Evolutionary conservation across 2,888 invertebrate species (phyloP).

Genomic region (Blastobasis adustella): DNA sequence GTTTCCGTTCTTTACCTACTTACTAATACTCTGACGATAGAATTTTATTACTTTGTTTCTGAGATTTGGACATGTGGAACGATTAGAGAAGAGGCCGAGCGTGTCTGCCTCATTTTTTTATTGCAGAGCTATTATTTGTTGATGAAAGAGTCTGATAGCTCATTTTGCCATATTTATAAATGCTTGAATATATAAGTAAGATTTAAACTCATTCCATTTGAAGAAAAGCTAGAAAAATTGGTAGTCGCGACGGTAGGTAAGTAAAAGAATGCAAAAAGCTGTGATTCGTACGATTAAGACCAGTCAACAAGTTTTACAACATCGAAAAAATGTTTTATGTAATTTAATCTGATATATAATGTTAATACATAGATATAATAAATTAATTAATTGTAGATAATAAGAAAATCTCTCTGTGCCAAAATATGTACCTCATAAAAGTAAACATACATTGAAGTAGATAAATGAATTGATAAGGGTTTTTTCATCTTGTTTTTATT

Average conservation of each 20-base stretch:
- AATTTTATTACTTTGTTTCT: no score
- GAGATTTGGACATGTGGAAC: no score
- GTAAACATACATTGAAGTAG: constrained; percentile 59
- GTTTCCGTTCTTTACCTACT: no score
- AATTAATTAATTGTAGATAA: constrained; percentile 53
- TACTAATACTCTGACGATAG: no score
- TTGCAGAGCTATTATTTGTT: no score
- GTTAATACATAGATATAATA: constrained; percentile 51
- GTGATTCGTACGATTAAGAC: constrained; percentile 74
- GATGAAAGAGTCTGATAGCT: no score
- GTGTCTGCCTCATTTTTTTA: no score
- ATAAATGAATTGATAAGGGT: constrained; percentile 59
- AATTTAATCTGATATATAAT: constrained; percentile 51
- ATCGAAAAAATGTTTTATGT: constrained; percentile 72
- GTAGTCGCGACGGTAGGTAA: constrained; percentile 66
- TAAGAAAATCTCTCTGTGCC: constrained; percentile 83
- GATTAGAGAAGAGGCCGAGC: no score
- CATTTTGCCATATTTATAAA: constrained; percentile 58
- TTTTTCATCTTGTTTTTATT: constrained; percentile 53
- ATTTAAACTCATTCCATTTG: constrained; percentile 61
- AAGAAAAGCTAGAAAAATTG: constrained; percentile 51
- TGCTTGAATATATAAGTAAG: constrained; percentile 41
- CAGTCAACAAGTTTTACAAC: constrained; percentile 74
- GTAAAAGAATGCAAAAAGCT: constrained; percentile 70
- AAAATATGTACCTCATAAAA: constrained; percentile 87